These are phyloP conservation scores for Thera obeliscata DNA, from an alignment of 2,888 invertebrate genomes.

Conservation along the genomic window DNA sequence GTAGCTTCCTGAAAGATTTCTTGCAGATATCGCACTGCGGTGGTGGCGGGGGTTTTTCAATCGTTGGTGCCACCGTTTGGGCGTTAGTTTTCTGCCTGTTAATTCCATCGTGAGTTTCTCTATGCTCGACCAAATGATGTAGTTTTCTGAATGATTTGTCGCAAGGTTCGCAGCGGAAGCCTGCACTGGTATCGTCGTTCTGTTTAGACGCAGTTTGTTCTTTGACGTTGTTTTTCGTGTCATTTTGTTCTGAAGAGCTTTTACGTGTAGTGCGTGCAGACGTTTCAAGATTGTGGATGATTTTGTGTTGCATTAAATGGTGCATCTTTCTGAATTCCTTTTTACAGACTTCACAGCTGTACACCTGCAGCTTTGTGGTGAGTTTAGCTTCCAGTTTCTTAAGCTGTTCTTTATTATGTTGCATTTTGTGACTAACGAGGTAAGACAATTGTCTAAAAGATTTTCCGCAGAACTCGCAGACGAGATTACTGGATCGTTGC, in stretches of 20 bases:
- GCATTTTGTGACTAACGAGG: constrained; percentile 72
- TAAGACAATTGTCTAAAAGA: constrained; percentile 78
- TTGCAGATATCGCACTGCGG: constrained; percentile 76
- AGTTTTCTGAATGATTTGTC: constrained; percentile 81
- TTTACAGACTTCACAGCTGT: constrained; percentile 76
- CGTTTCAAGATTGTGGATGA: constrained; percentile 66
- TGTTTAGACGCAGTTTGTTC: constrained; percentile 51
- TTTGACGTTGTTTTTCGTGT: constrained; percentile 53
- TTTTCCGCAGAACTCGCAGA: constrained; percentile 79
- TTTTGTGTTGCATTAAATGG: constrained; percentile 78
- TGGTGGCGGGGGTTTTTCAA: constrained; percentile 53
- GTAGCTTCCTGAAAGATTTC: constrained; percentile 75
- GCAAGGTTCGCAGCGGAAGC: constrained; percentile 79
- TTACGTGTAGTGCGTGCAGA: constrained; percentile 60
- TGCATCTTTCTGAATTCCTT: constrained; percentile 79
- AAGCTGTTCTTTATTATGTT: constrained; percentile 65
- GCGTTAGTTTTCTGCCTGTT: constrained; percentile 63
- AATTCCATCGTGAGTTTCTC: constrained; percentile 78
- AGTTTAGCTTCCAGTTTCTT: constrained; percentile 54
- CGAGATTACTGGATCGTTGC: constrained; percentile 52
- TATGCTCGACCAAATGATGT: constrained; percentile 79
- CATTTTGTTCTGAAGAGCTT: constrained; percentile 67
- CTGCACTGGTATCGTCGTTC: constrained; percentile 70
- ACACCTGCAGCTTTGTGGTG: constrained; percentile 48
- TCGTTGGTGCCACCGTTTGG: constrained; percentile 40